These are phyloP conservation scores for Tolmerus cingulatus DNA, from an alignment of 2,888 invertebrate species.

Conservation along the genomic window DNA sequence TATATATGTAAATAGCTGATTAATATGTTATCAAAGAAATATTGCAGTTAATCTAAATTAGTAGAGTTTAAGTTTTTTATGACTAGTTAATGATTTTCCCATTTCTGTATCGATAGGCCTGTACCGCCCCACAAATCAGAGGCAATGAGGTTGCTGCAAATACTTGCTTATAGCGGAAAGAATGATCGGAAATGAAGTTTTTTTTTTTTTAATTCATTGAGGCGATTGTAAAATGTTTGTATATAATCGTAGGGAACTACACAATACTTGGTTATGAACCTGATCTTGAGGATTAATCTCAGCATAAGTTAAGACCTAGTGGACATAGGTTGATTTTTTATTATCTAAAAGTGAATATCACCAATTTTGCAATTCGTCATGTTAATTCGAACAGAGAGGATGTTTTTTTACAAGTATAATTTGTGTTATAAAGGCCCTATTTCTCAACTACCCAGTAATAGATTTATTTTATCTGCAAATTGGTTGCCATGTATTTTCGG, in stretches of 20 bases:
- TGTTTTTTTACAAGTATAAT: background rate
- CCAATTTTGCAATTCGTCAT: background rate
- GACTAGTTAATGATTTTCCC: conserved; percentile 17
- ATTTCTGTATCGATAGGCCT: background rate
- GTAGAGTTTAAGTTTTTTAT: conserved; percentile 32
- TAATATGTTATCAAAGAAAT: conserved; percentile 17
- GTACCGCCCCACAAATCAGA: background rate
- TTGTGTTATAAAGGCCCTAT: background rate
- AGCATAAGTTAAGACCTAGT: background rate
- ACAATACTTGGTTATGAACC: conserved; percentile 6
- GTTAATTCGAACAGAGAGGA: background rate
- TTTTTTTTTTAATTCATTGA: background rate
- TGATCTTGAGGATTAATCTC: background rate
- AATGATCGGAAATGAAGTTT: background rate
- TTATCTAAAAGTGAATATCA: background rate
- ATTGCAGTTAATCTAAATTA: conserved; percentile 24
- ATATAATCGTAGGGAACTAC: background rate
- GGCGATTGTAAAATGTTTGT: background rate
- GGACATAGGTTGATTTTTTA: background rate
- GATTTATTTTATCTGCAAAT: background rate
- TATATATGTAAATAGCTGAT: conserved; percentile 38
- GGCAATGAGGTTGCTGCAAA: background rate
- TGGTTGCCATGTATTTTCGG: conserved; percentile 27
- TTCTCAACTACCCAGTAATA: conserved; percentile 1
- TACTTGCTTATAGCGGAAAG: background rate